Evolutionary conservation across 2,113 vertebrate genomes (phyloP).

Genomic region (Phasianus colchicus): DNA sequence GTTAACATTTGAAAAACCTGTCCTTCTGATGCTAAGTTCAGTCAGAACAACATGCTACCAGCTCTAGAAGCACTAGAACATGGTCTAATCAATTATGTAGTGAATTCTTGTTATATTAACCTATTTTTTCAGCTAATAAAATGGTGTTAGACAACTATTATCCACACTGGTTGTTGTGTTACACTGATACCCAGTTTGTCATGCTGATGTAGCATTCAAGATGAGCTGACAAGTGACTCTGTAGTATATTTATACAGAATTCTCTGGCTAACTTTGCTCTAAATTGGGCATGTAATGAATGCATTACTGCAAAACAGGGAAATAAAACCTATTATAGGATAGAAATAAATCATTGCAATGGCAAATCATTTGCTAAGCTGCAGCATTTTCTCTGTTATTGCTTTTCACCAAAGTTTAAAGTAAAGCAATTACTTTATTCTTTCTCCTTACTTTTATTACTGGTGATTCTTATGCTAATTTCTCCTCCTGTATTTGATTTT

Average conservation of each 20-base stretch:
- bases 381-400: slow-evolving; percentile 72
- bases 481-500: slow-evolving; percentile 41
- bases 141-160: background rate
- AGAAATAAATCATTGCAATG: slow-evolving; percentile 72
- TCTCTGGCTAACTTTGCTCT: slow-evolving; percentile 65
- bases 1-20: background rate
- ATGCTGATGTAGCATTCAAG: background rate
- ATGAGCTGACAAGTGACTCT: slow-evolving; percentile 48
- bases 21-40: background rate
- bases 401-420: too few species aligned
- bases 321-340: slow-evolving; percentile 74
- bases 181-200: background rate
- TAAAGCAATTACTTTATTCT: slow-evolving; percentile 70
- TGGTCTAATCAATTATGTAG: background rate
- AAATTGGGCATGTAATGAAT: slow-evolving; percentile 79
- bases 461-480: slow-evolving; percentile 70
- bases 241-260: slow-evolving; percentile 50
- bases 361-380: slow-evolving; percentile 70
- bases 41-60: background rate
- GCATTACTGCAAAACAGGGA: slow-evolving; percentile 65
- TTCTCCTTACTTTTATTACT: slow-evolving; percentile 69
- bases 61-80: background rate
- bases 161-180: background rate
- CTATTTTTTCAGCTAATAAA: background rate
- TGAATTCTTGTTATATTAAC: background rate